Conservation (phyloP, 2,797 vertebrate species). For the Vipera latastei region DNA sequence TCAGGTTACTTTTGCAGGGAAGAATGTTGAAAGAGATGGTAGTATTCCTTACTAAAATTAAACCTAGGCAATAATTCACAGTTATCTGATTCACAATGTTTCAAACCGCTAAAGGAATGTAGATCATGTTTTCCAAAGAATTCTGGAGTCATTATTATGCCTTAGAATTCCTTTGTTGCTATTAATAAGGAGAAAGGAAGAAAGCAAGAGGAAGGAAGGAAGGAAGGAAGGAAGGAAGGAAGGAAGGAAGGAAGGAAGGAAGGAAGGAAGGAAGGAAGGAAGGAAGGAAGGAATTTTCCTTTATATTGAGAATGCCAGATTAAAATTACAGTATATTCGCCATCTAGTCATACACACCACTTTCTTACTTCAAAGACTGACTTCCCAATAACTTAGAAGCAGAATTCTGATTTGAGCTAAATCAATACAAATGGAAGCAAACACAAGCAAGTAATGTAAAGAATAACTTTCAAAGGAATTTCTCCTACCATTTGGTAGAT, state of each 20-base stretch:
- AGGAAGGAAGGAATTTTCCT: neutral
- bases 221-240: neutral
- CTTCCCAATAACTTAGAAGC: neutral
- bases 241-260: neutral
- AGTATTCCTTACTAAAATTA: conserved; percentile 63
- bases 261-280: too few species aligned
- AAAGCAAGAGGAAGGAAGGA: neutral
- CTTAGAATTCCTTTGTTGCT: neutral
- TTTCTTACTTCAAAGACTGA: neutral
- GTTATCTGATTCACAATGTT: conserved; percentile 60
- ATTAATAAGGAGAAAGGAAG: neutral
- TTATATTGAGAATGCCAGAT: neutral
- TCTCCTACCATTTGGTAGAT: neutral
- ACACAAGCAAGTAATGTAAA: neutral
- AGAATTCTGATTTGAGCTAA: neutral
- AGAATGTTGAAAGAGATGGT: conserved; percentile 59
- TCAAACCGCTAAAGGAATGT: conserved; percentile 4
- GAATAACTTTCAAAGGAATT: neutral
- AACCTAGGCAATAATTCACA: conserved; percentile 72
- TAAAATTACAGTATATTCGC: neutral
- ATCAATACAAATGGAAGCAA: neutral
- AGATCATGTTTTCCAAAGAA: neutral
- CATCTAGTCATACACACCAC: neutral
- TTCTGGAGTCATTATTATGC: conserved; percentile 32
- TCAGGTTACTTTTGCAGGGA: conserved; percentile 70